phyloP scores from a whole-genome alignment of 2,888 invertebrate genomes.

The Horisme vitalbata region DNA sequence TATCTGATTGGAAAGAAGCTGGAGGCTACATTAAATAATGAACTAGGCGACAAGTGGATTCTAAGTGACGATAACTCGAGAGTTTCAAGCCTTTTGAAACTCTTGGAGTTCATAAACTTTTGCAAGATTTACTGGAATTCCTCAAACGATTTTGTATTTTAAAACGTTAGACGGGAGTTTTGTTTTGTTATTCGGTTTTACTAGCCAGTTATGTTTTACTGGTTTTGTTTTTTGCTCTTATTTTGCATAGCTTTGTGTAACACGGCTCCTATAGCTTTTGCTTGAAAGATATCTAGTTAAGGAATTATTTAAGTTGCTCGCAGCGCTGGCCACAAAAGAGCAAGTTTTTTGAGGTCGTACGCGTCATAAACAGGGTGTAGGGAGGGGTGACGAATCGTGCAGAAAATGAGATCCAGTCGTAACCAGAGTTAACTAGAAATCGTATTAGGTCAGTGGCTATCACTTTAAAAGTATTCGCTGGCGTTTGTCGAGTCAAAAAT shows the following conservation, averaged over 20 bases:
- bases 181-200: not conserved
- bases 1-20: slow-evolving; percentile 12
- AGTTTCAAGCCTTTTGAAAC: slow-evolving; percentile 12
- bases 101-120: slow-evolving; percentile 12
- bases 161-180: not conserved
- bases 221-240: not conserved
- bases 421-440: not conserved
- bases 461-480: no score
- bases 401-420: not conserved
- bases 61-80: slow-evolving; percentile 9
- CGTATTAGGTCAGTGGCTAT: no score
- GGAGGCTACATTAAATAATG: slow-evolving; percentile 14
- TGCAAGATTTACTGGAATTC: slow-evolving; percentile 2
- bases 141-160: not conserved
- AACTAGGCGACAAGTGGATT: slow-evolving; percentile 18
- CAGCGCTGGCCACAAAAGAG: slow-evolving; percentile 5
- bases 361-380: slow-evolving; percentile 7
- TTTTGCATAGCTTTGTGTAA: not conserved
- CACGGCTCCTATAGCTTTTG: not conserved
- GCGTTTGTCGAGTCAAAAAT: no score
- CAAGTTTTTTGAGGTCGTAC: slow-evolving; percentile 1
- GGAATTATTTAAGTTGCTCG: slow-evolving; percentile 1
- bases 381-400: not conserved
- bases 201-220: slow-evolving; percentile 5
- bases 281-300: not conserved